These are phyloP conservation scores for Pitta sordida DNA, from an alignment of 2,113 vertebrate species.

Conservation along the genomic window DNA sequence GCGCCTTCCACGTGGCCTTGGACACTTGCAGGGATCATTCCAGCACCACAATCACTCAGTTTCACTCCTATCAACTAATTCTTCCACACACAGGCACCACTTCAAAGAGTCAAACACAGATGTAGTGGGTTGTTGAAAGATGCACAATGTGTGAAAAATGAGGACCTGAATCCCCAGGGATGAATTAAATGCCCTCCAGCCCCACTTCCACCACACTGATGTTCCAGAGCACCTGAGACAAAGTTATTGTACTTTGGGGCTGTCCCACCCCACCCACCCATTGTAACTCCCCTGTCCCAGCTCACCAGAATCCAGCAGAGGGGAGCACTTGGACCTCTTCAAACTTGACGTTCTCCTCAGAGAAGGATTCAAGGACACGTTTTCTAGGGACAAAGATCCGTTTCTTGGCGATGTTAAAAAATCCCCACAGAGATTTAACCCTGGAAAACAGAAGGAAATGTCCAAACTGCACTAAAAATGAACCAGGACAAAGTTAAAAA, in stretches of 20 bases:
- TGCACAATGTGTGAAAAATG: neutral
- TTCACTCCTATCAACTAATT: fast-evolving
- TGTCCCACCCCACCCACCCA: neutral
- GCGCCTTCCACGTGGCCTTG: neutral
- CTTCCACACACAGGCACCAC: neutral
- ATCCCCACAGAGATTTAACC: conserved; percentile 65
- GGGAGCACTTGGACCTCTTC: conserved; percentile 58
- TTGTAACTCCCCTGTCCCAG: neutral
- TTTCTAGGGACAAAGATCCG: conserved; percentile 54
- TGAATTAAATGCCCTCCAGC: neutral
- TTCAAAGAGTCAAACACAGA: neutral
- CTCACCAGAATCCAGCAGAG: conserved; percentile 47
- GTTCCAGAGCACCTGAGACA: neutral
- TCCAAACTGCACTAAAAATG: neutral
- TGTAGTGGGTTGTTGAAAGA: neutral
- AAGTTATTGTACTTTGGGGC: neutral
- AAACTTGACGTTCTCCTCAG: conserved; percentile 76
- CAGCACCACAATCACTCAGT: neutral
- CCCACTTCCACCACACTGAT: fast-evolving
- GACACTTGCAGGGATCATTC: neutral
- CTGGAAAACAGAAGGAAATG: conserved; percentile 37
- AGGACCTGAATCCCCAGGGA: fast-evolving
- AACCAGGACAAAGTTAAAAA: neutral
- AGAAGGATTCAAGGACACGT: conserved; percentile 54
- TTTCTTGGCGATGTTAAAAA: conserved; percentile 15